phyloP scores from a whole-genome alignment of 2,888 invertebrate genomes.

The Hypselothyrea guttata region DNA sequence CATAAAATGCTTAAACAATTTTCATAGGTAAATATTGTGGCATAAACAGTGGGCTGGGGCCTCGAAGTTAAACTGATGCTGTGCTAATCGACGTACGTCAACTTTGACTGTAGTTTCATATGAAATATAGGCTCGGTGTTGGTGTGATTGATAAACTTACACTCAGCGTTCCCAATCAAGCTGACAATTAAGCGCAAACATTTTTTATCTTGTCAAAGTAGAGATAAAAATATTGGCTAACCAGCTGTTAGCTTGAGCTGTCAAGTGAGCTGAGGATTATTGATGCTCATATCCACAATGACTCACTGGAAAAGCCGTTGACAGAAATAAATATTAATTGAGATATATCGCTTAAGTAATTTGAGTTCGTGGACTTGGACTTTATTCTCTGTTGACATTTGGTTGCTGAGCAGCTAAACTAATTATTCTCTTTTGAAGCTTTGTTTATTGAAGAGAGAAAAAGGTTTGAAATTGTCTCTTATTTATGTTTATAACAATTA shows the following conservation, averaged over 20 bases:
- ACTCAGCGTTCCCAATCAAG: slow-evolving; percentile 14
- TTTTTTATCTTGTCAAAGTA: slow-evolving; percentile 5
- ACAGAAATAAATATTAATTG: too few relatives aligned
- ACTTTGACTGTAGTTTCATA: slow-evolving; percentile 64
- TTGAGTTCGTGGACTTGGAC: too few relatives aligned
- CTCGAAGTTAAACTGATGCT: slow-evolving; percentile 31
- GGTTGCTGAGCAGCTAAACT: too few relatives aligned
- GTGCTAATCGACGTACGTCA: slow-evolving; percentile 67
- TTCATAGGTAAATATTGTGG: slow-evolving; percentile 61
- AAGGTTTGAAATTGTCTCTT: too few relatives aligned
- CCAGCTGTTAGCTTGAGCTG: background rate
- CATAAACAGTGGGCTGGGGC: background rate
- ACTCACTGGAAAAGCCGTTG: too few relatives aligned
- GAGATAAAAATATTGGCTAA: slow-evolving; percentile 20
- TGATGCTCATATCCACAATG: too few relatives aligned
- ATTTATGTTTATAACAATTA: too few relatives aligned
- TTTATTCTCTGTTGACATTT: too few relatives aligned
- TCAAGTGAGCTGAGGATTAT: too few relatives aligned
- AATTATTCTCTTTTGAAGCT: too few relatives aligned
- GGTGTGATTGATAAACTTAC: slow-evolving; percentile 49
- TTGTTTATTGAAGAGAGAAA: too few relatives aligned
- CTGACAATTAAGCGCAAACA: slow-evolving; percentile 26
- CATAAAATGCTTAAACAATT: slow-evolving; percentile 77
- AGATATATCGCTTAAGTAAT: too few relatives aligned
- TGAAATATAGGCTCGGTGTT: slow-evolving; percentile 30